Conservation (phyloP, 1,140 invertebrate genomes). For the Bombus pascuorum region DNA sequence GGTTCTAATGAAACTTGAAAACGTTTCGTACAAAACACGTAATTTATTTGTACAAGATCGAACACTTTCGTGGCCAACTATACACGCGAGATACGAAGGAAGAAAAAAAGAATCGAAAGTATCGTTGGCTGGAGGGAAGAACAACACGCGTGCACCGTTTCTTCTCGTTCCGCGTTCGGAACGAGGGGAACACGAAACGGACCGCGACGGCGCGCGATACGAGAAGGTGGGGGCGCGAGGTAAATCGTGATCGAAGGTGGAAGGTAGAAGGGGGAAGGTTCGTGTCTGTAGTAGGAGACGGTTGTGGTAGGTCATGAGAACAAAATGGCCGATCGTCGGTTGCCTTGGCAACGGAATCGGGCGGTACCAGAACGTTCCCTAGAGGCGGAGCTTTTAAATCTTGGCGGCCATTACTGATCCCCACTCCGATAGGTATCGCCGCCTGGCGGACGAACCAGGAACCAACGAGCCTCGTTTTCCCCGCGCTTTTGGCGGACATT, state of each 20-base stretch:
- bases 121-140: not conserved
- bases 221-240: constrained; percentile 8
- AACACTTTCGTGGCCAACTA: too few relatives aligned
- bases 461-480: constrained; percentile 32
- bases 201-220: constrained; percentile 28
- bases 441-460: constrained; percentile 58
- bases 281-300: constrained; percentile 34
- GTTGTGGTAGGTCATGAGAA: constrained; percentile 75
- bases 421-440: constrained; percentile 73
- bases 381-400: constrained; percentile 65
- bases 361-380: constrained; percentile 61
- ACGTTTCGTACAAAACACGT: too few relatives aligned
- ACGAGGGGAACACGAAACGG: constrained; percentile 29
- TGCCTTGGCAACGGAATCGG: constrained; percentile 71
- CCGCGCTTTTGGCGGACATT: constrained; percentile 14
- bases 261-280: not conserved
- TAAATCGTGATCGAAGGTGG: constrained; percentile 26
- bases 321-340: constrained; percentile 77
- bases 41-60: too few relatives aligned
- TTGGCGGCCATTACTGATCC: constrained; percentile 74
- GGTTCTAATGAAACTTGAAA: too few relatives aligned
- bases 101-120: too few relatives aligned
- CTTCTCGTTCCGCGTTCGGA: not conserved
- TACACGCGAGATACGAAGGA: too few relatives aligned
- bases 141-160: constrained; percentile 33